phyloP scores from a whole-genome alignment of 2,797 vertebrate genomes.

The Erethizon dorsatum region DNA sequence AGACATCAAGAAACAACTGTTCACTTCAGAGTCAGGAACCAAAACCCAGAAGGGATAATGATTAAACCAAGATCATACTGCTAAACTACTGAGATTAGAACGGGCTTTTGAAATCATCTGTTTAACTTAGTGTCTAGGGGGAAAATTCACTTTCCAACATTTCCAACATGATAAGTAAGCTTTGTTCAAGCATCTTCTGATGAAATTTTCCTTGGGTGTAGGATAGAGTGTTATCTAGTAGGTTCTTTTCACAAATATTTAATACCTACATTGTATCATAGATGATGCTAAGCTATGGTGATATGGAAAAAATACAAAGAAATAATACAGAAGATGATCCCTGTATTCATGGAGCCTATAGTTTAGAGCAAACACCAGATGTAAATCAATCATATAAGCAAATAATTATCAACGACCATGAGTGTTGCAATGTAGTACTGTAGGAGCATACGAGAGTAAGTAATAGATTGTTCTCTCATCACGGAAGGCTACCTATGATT shows the following conservation, averaged over 20 bases:
- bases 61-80: not conserved
- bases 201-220: not conserved
- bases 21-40: slow-evolving; percentile 4
- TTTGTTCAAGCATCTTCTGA: too few species aligned
- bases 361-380: not conserved
- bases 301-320: not conserved
- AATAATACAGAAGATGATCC: not conserved
- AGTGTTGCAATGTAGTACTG: not conserved
- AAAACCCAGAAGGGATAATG: not conserved
- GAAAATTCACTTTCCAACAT: not conserved
- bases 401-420: not conserved
- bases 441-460: not conserved
- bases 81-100: slow-evolving; percentile 39
- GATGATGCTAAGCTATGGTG: not conserved
- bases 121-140: slow-evolving; percentile 5
- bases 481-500: not conserved
- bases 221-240: not conserved
- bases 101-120: slow-evolving; percentile 18
- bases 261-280: not conserved
- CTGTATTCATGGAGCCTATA: not conserved
- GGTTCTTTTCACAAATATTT: not conserved
- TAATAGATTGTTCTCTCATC: not conserved
- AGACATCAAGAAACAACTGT: not conserved
- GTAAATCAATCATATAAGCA: not conserved
- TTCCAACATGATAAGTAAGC: not conserved